Percentiles rank a stretch among this genome's conserved stretches.
These are phyloP conservation scores for Papilio helenus DNA, from an alignment of 1,140 invertebrate genomes.

Conservation along the genomic window DNA sequence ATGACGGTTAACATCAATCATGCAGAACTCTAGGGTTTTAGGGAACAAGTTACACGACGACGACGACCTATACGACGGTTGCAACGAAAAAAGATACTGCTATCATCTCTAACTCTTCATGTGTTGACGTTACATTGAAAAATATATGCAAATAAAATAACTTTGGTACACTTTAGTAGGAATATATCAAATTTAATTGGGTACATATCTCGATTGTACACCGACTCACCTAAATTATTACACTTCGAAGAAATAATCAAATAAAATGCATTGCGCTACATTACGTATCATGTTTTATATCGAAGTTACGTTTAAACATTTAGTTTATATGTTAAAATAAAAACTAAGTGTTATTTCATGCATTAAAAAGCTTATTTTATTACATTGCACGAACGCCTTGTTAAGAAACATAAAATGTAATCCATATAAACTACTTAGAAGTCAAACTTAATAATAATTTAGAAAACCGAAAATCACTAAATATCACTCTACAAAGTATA, in stretches of 20 bases:
- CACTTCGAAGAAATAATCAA: constrained; percentile 1
- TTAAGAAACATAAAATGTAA: neutral
- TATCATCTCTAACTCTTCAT: neutral
- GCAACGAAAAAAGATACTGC: too few species aligned
- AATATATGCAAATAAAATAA: neutral
- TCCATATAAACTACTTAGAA: neutral
- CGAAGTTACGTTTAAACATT: neutral
- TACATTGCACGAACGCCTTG: neutral
- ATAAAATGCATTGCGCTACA: neutral
- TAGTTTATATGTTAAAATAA: neutral
- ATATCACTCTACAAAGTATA: neutral
- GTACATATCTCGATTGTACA: neutral
- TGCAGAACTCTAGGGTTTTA: neutral
- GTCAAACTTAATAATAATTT: neutral
- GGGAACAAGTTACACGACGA: constrained; percentile 18
- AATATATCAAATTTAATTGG: constrained; percentile 9
- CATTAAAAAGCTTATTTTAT: neutral
- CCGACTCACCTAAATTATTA: neutral
- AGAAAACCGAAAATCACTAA: neutral
- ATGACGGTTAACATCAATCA: constrained; percentile 40
- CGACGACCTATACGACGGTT: too few species aligned
- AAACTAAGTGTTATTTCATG: neutral
- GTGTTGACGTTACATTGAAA: neutral
- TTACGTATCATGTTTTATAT: neutral
- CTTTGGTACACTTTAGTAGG: neutral